phyloP scores from a whole-genome alignment of 2,888 invertebrate genomes.

The Meloe dianella region DNA sequence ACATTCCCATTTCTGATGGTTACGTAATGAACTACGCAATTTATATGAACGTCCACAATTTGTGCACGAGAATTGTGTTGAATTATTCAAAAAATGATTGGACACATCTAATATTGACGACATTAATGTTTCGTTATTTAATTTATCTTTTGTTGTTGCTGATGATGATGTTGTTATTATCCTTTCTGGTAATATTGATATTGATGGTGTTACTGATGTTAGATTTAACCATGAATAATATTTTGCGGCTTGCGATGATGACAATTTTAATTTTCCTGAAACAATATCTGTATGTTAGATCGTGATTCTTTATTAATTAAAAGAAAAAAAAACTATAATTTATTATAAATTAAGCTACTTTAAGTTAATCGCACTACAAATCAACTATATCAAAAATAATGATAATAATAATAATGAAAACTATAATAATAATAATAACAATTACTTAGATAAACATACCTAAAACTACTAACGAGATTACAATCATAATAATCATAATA shows the following conservation, averaged over 20 bases:
- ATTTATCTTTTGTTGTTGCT: neutral
- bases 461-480: neutral
- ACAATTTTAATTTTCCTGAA: conserved; percentile 16
- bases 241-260: neutral
- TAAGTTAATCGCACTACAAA: conserved; percentile 2
- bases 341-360: conserved; percentile 13
- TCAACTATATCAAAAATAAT: neutral
- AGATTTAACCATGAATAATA: conserved; percentile 8
- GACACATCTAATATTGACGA: conserved; percentile 14
- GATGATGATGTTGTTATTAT: neutral
- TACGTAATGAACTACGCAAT: conserved; percentile 73
- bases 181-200: conserved; percentile 15
- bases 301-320: conserved; percentile 3
- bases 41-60: conserved; percentile 83
- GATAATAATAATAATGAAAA: neutral
- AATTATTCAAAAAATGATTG: conserved; percentile 6
- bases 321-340: conserved; percentile 10
- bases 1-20: conserved; percentile 43
- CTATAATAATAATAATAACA: too few species aligned
- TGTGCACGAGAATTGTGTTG: conserved; percentile 65
- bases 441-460: neutral
- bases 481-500: neutral
- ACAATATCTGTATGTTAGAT: conserved; percentile 20
- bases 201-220: conserved; percentile 10
- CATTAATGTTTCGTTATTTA: conserved; percentile 7